These are phyloP conservation scores for Amblyopsis hoosieri DNA, from an alignment of 2,797 vertebrate genomes.

Conservation along the genomic window DNA sequence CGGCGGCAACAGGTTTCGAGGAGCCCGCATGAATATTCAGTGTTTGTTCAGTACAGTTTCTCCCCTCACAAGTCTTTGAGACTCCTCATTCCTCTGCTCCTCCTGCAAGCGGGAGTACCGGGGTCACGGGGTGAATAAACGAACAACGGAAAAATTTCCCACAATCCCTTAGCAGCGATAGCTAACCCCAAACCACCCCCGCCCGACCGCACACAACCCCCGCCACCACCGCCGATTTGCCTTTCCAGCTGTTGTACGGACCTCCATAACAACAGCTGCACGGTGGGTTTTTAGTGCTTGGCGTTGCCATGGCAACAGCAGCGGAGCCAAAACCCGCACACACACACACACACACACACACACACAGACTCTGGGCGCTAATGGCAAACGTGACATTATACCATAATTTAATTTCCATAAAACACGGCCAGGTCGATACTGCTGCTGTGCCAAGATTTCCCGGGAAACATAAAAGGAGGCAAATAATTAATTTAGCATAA, in stretches of 20 bases:
- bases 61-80: conserved; percentile 35
- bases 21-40: conserved; percentile 55
- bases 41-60: conserved; percentile 41
- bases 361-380: conserved; percentile 76
- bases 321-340: conserved; percentile 70
- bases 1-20: conserved; percentile 39
- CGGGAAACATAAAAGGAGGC: conserved; percentile 44
- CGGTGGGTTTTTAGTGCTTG: conserved; percentile 80
- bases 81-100: conserved; percentile 49
- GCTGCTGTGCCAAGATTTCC: conserved; percentile 53
- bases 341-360: conserved; percentile 72
- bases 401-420: conserved; percentile 76
- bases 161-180: conserved; percentile 75
- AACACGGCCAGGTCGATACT: conserved; percentile 64
- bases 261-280: conserved; percentile 84
- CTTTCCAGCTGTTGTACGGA: conserved; percentile 80
- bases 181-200: conserved; percentile 55
- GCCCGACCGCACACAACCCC: no score
- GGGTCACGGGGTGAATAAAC: conserved; percentile 75
- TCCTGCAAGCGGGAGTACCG: conserved; percentile 50
- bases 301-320: conserved; percentile 83
- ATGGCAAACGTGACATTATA: conserved; percentile 80
- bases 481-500: conserved; percentile 66
- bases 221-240: no score
- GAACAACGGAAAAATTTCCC: conserved; percentile 76